A percentile compares a stretch with the other conserved stretches of the same genome.
Conservation (phyloP, 64 coral and sea anemone species). For the Montipora capricornis region DNA sequence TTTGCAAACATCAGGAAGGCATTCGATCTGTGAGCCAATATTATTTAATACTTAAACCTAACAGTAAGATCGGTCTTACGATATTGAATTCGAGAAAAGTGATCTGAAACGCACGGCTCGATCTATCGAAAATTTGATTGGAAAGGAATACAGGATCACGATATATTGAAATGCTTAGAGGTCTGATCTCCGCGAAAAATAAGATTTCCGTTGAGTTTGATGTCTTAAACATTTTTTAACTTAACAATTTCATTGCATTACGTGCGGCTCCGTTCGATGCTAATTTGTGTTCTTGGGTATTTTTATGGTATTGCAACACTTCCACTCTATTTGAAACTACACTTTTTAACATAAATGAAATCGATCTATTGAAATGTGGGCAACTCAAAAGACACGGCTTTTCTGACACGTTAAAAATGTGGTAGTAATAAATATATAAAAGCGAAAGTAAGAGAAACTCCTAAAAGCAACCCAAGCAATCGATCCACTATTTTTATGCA, state of each 20-base stretch:
- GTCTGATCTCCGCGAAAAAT: not conserved
- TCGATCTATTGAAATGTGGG: not conserved
- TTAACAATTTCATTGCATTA: not conserved
- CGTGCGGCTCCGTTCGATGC: not conserved
- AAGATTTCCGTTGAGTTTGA: not conserved
- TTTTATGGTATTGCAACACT: not conserved
- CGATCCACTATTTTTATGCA: too few relatives aligned
- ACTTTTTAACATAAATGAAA: not conserved
- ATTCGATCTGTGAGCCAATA: not conserved
- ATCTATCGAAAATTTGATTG: not conserved
- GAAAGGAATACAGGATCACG: not conserved
- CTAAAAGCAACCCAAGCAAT: too few relatives aligned
- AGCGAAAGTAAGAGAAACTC: too few relatives aligned
- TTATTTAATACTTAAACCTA: conserved; percentile 28
- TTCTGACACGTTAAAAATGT: not conserved
- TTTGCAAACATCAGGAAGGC: not conserved
- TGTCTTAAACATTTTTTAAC: not conserved
- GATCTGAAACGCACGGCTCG: not conserved
- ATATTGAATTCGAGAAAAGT: not conserved
- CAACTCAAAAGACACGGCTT: not conserved
- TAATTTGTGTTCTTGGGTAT: not conserved
- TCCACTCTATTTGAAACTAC: not conserved
- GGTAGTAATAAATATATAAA: not conserved
- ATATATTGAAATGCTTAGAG: not conserved
- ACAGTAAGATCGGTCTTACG: not conserved